Evolutionary conservation across 2,888 invertebrate genomes (phyloP), one percentile per base, ranked within the genome.

Genomic region (Drosophila kokeensis): DNA sequence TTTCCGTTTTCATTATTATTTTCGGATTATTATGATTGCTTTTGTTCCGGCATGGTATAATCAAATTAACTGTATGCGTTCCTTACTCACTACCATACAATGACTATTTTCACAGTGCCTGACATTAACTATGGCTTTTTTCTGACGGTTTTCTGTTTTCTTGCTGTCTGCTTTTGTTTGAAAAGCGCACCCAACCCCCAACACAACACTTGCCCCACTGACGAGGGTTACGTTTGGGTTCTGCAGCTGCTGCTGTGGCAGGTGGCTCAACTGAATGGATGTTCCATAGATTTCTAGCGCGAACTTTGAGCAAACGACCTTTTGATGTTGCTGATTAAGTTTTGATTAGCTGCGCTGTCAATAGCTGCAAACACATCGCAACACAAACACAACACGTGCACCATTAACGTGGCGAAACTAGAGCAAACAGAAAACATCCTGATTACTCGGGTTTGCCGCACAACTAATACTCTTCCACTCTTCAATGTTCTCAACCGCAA

Each of bases 21-120:
- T 87, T 87, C 76, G 76, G 90, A 90, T 86, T 86, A 90, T 84
- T 81, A 69, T 85, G 90, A 86, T 90, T 90, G 87, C 87, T 87
- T 76, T 73, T 84, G 76, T 83, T 90, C 76, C 71, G 87, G 74
- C 73, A 66, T n/a, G 29, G 34, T 73, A 83, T 86, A 90, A 86
- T 90, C 89, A 90, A 89, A 86, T 90, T 84, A 86, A 86, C 87
- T 74, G 57, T 67, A 74, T 70, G 66, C 65, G 48, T 54, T 34
- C 45, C 50, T 52, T 27, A 30, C 30, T 15, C 29, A 8, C 34
- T 21, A 15, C 24, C 18, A 40, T 40, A 21, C 40, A 36, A 27
- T 18, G 45, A 57, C 15, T 42, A 11, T 63, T 57, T 60, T n/a
- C 34, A 53, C 58, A 53, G 32, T 29, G 66, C 34, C 69, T 55